These are phyloP conservation scores for Atopsyche davidsoni DNA, from an alignment of 1,140 invertebrate genomes.

Conservation along the genomic window DNA sequence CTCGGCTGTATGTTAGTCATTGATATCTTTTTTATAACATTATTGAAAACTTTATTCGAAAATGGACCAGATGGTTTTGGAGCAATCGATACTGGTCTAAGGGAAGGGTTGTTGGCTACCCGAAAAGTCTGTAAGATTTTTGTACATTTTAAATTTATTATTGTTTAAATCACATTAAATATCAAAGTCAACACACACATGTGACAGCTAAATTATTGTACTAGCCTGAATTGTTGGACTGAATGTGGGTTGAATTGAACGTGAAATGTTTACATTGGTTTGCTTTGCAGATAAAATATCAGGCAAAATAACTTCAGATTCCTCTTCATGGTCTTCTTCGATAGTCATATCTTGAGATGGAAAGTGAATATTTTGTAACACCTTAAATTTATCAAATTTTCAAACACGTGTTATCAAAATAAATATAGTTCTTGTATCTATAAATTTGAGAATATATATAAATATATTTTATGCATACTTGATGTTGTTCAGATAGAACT, in stretches of 20 bases:
- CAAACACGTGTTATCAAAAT: too few species aligned
- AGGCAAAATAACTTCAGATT: neutral
- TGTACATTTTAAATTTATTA: too few species aligned
- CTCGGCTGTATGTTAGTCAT: slow-evolving; percentile 33
- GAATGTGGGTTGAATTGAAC: neutral
- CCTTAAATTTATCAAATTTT: neutral
- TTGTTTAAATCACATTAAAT: too few species aligned
- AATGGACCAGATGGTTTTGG: slow-evolving; percentile 35
- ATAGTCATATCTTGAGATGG: neutral
- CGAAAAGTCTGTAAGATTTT: slow-evolving; percentile 20
- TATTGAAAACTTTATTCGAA: slow-evolving; percentile 27
- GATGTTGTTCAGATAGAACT: slow-evolving; percentile 11
- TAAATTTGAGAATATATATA: neutral
- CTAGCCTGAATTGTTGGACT: neutral
- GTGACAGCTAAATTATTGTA: too few species aligned
- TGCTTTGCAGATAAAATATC: too few species aligned
- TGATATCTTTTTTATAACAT: slow-evolving; percentile 37
- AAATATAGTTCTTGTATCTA: too few species aligned
- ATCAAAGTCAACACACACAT: too few species aligned
- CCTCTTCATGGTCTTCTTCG: neutral
- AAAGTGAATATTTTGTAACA: neutral
- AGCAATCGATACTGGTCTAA: slow-evolving; percentile 40
- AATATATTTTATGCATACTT: slow-evolving; percentile 2
- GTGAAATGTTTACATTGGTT: too few species aligned
- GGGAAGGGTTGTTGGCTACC: slow-evolving; percentile 16